These are phyloP conservation scores for Pelobates fuscus DNA, from an alignment of 2,113 vertebrate genomes.

Conservation along the genomic window DNA sequence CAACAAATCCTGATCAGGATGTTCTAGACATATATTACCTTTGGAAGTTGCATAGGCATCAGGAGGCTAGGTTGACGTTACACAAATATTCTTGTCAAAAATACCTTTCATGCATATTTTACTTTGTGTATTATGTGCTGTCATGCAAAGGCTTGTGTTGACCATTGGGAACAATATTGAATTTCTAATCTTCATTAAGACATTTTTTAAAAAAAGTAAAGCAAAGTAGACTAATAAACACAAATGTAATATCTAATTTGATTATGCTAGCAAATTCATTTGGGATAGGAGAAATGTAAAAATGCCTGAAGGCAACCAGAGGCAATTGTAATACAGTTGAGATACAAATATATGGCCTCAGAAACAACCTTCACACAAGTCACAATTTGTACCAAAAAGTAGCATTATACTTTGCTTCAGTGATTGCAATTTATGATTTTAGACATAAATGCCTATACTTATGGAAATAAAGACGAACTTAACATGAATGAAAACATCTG, in stretches of 20 bases:
- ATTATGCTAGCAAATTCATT: slow-evolving; percentile 42
- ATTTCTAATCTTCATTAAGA: slow-evolving; percentile 48
- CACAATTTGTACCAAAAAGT: not conserved
- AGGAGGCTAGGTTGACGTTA: slow-evolving; percentile 27
- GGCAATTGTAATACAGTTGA: slow-evolving; percentile 35
- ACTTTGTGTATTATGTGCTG: slow-evolving; percentile 39
- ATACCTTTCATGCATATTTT: slow-evolving; percentile 41
- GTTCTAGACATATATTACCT: slow-evolving; percentile 24
- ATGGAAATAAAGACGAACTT: not conserved
- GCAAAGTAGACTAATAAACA: slow-evolving; percentile 44
- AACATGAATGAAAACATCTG: too few relatives aligned
- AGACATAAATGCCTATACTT: not conserved
- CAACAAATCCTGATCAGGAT: slow-evolving; percentile 7
- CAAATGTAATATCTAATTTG: slow-evolving; percentile 42
- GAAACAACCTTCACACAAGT: slow-evolving; percentile 31
- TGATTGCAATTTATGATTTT: not conserved
- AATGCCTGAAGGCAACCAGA: slow-evolving; percentile 43
- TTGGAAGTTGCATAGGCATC: slow-evolving; percentile 23
- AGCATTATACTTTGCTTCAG: not conserved
- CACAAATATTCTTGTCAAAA: slow-evolving; percentile 40
- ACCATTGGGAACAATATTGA: slow-evolving; percentile 43
- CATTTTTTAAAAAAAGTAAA: slow-evolving; percentile 35
- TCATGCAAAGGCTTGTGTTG: slow-evolving; percentile 37
- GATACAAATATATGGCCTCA: slow-evolving; percentile 25
- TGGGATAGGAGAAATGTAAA: slow-evolving; percentile 36